phyloP scores from a whole-genome alignment of 2,888 invertebrate species.

The Trachelus troglodyta region DNA sequence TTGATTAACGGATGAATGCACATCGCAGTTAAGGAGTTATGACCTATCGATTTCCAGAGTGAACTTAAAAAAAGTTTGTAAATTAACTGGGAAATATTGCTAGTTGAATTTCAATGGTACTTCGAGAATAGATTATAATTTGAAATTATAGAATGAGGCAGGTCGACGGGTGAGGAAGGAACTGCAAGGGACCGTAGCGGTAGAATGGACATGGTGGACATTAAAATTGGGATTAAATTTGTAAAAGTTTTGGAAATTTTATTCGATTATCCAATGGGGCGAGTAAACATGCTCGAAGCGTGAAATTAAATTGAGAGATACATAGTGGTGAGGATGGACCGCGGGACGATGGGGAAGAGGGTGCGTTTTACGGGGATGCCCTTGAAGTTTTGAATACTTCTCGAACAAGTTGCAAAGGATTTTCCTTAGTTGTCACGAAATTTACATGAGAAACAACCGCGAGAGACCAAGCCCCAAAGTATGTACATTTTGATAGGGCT shows the following conservation, averaged over 20 bases:
- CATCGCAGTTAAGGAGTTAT: too few species aligned
- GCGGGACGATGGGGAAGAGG: background rate
- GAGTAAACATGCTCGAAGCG: slow-evolving; percentile 34
- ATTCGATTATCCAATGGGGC: slow-evolving; percentile 31
- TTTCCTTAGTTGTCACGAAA: slow-evolving; percentile 31
- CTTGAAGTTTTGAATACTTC: slow-evolving; percentile 32
- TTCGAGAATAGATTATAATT: too few species aligned
- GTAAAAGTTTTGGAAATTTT: background rate
- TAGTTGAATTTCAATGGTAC: background rate
- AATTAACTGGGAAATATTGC: background rate
- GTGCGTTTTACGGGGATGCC: slow-evolving; percentile 8
- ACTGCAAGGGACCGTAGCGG: background rate
- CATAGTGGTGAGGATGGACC: background rate
- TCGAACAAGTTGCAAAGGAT: slow-evolving; percentile 5
- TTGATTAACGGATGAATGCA: slow-evolving; percentile 1
- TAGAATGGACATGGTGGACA: background rate
- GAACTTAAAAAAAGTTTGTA: background rate
- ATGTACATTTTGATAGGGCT: background rate
- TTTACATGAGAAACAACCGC: slow-evolving; percentile 39
- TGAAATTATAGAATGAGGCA: too few species aligned
- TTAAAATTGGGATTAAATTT: background rate
- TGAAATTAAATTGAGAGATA: slow-evolving; percentile 30
- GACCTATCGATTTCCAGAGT: background rate
- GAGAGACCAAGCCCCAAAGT: slow-evolving; percentile 10
- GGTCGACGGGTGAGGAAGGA: too few species aligned